Evolutionary conservation across 2,888 invertebrate genomes (phyloP).

Genomic region (Lottia scabra): DNA sequence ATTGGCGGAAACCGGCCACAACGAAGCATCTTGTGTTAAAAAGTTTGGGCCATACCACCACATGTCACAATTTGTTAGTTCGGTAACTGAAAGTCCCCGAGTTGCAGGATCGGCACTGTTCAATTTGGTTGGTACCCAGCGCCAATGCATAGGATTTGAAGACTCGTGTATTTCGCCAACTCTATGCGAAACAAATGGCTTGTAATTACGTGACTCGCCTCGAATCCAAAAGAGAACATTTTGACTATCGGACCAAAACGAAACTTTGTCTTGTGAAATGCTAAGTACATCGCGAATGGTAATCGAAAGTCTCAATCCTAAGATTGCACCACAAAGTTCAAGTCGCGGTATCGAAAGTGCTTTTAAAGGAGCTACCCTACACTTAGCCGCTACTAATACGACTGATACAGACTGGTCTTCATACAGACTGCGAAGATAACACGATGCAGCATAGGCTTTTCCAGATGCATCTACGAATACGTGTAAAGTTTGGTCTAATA

Average conservation of each 20-base stretch:
- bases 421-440: no score
- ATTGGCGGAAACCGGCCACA: not conserved
- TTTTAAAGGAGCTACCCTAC: conserved; percentile 11
- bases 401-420: no score
- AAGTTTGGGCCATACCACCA: conserved; percentile 19
- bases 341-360: conserved; percentile 8
- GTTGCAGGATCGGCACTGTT: conserved; percentile 23
- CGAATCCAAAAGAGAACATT: conserved; percentile 23
- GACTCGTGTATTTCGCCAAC: conserved; percentile 17
- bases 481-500: no score
- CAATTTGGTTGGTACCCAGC: conserved; percentile 11
- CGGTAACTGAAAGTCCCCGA: conserved; percentile 4
- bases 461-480: no score
- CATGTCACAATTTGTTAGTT: conserved; percentile 5
- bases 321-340: no score
- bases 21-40: conserved; percentile 2
- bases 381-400: conserved; percentile 5
- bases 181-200: no score
- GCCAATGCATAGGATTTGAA: conserved; percentile 20
- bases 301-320: conserved; percentile 14
- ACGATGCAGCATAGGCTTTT: no score
- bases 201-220: conserved; percentile 8
- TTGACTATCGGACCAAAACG: conserved; percentile 24
- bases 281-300: conserved; percentile 4
- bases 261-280: conserved; percentile 6